Evolutionary conservation across 2,797 vertebrate genomes (phyloP).

Genomic region (Leptatherina wallacei): DNA sequence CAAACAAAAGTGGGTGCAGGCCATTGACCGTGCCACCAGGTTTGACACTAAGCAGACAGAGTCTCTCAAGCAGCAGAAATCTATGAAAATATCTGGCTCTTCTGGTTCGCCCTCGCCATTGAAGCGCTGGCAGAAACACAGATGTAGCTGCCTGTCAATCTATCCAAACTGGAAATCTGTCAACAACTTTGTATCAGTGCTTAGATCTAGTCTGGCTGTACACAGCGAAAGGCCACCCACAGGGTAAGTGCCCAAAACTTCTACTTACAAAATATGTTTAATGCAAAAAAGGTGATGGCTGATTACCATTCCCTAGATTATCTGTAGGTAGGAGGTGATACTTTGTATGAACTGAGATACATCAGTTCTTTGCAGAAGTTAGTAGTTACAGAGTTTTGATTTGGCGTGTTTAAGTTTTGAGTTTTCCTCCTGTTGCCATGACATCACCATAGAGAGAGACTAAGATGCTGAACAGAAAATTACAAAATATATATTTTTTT

Average conservation of each 20-base stretch:
- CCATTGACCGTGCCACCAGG: constrained; percentile 6
- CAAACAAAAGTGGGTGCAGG: constrained; percentile 46
- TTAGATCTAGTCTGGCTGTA: constrained; percentile 46
- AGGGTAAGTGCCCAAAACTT: constrained; percentile 1
- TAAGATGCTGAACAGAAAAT: no score
- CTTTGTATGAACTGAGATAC: not conserved
- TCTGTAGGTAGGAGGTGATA: not conserved
- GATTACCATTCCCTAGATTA: constrained; percentile 3
- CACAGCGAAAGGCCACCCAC: constrained; percentile 42
- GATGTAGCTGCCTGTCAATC: constrained; percentile 32
- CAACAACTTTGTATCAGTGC: constrained; percentile 47
- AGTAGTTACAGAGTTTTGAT: no score
- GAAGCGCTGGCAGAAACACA: not conserved
- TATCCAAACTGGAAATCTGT: constrained; percentile 33
- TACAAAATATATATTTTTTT: no score
- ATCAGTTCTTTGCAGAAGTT: no score
- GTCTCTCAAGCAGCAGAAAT: constrained; percentile 46
- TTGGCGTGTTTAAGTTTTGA: no score
- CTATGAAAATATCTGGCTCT: constrained; percentile 64
- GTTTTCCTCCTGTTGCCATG: no score
- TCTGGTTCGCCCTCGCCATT: constrained; percentile 51
- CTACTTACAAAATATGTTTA: not conserved
- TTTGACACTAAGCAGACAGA: constrained; percentile 38
- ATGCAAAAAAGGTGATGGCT: not conserved
- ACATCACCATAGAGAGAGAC: no score